A percentile compares a stretch with the other conserved stretches of the same genome.
phyloP scores from a whole-genome alignment of 2,797 vertebrate genomes.

The Myoxocephalus aenaeus region DNA sequence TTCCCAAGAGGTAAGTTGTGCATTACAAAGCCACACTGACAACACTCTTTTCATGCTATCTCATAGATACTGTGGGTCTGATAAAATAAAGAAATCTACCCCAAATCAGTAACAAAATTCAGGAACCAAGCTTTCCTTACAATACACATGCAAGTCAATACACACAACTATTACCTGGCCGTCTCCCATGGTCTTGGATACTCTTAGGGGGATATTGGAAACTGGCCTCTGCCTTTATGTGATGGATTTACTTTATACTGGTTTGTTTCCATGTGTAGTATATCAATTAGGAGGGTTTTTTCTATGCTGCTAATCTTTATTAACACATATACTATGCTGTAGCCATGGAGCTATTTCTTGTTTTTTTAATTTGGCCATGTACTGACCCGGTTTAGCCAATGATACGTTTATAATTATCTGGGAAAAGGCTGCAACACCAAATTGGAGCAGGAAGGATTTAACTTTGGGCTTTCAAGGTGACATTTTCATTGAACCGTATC shows the following conservation, averaged over 20 bases:
- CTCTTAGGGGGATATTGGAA: constrained; percentile 2
- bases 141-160: constrained; percentile 1
- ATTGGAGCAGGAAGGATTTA: constrained; percentile 23
- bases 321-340: constrained; percentile 32
- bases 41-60: neutral
- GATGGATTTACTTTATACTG: neutral
- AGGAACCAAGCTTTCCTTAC: constrained; percentile 3
- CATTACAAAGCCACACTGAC: constrained; percentile 7
- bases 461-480: constrained; percentile 14
- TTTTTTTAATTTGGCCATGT: constrained; percentile 55
- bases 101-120: neutral
- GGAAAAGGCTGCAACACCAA: constrained; percentile 36
- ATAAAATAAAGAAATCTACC: neutral
- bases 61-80: neutral
- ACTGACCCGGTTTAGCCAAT: constrained; percentile 39
- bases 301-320: constrained; percentile 33
- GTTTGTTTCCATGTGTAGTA: constrained; percentile 9
- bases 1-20: neutral
- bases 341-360: constrained; percentile 34
- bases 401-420: constrained; percentile 55
- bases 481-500: constrained; percentile 31
- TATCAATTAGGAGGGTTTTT: constrained; percentile 5
- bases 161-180: constrained; percentile 13
- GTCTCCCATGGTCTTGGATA: constrained; percentile 4
- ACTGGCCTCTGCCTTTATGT: constrained; percentile 7